Conservation (phyloP, 1,140 invertebrate species). For the Chironomus striatipennis region DNA sequence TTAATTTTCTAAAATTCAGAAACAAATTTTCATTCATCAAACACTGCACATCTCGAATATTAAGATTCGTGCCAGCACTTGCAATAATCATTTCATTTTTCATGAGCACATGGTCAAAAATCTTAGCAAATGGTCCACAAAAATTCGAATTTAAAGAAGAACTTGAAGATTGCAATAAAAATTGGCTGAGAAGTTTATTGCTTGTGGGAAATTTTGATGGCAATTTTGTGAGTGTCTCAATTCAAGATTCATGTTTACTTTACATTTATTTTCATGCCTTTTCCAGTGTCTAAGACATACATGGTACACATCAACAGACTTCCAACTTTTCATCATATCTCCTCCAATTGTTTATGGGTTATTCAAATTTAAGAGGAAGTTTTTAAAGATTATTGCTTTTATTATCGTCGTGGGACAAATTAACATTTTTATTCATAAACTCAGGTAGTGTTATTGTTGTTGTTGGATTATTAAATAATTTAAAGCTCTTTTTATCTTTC, state of each 20-base stretch:
- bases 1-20: not conserved
- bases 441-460: not conserved
- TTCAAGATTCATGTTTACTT: not conserved
- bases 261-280: not conserved
- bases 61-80: not conserved
- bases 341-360: not conserved
- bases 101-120: not conserved
- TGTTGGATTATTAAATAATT: not conserved
- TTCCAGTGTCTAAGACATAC: not conserved
- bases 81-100: not conserved
- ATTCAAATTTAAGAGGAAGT: not conserved
- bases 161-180: not conserved
- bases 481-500: not conserved
- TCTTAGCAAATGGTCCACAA: not conserved
- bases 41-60: not conserved
- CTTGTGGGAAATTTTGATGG: not conserved
- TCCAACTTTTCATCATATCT: constrained; percentile 8
- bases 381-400: not conserved
- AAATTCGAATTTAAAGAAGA: not conserved
- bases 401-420: not conserved
- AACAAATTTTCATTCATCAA: not conserved
- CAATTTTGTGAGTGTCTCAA: not conserved
- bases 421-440: not conserved
- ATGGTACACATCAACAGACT: not conserved
- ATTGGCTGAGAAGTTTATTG: not conserved